These are phyloP conservation scores for Dromaius novaehollandiae DNA, from an alignment of 2,113 vertebrate genomes.

Conservation along the genomic window DNA sequence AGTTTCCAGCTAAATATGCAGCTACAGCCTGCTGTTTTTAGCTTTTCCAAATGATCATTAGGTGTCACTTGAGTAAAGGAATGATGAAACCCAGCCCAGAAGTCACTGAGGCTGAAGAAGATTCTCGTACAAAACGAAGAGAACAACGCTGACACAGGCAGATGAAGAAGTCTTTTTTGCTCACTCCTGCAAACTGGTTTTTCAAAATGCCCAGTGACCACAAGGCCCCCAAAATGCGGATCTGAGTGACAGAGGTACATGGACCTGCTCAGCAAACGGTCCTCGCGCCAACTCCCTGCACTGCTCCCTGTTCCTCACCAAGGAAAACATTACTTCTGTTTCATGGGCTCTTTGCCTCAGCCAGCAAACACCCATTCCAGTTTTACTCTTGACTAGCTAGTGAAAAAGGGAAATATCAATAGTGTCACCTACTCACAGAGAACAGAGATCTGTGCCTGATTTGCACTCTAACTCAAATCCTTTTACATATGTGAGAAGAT, in stretches of 20 bases:
- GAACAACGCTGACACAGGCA: not conserved
- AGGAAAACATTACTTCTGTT: not conserved
- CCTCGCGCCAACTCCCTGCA: fast-evolving
- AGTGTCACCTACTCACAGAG: not conserved
- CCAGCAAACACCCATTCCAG: not conserved
- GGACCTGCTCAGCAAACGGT: not conserved
- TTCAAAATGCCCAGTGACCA: not conserved
- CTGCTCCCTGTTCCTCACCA: not conserved
- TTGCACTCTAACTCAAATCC: not conserved
- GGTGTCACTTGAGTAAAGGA: not conserved
- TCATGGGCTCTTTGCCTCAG: not conserved
- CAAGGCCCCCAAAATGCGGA: not conserved
- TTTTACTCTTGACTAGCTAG: not conserved
- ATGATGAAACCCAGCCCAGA: not conserved
- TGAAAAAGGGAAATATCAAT: not conserved
- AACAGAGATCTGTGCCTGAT: not conserved
- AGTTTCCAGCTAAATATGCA: not conserved
- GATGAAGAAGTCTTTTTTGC: not conserved
- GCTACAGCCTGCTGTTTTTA: not conserved
- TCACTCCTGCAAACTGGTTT: not conserved
- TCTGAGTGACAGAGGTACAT: not conserved
- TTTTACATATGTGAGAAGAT: not conserved
- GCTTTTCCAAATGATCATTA: not conserved
- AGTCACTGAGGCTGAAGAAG: not conserved
- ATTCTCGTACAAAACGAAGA: not conserved